These are phyloP conservation scores for Lasiurus cinereus DNA, from an alignment of 2,113 vertebrate species.

Conservation along the genomic window DNA sequence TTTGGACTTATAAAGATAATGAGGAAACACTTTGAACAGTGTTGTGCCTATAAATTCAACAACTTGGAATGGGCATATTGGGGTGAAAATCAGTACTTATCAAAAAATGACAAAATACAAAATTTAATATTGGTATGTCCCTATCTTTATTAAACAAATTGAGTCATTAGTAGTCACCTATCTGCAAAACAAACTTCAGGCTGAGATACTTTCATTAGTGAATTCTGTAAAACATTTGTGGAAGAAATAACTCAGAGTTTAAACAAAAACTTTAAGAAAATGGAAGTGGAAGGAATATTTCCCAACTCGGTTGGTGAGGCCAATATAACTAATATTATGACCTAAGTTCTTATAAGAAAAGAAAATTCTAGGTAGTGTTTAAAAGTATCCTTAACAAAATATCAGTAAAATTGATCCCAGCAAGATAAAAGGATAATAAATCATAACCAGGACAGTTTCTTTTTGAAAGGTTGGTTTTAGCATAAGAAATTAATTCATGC, in stretches of 20 bases:
- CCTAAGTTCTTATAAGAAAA: not conserved
- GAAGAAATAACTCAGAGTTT: not conserved
- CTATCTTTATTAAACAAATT: not conserved
- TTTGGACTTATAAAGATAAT: not conserved
- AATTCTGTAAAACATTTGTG: not conserved
- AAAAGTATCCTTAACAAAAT: not conserved
- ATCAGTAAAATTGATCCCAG: not conserved
- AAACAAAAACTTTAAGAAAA: conserved; percentile 26
- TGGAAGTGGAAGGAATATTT: not conserved
- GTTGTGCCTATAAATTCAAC: not conserved
- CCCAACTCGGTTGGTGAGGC: not conserved
- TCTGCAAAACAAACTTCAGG: not conserved
- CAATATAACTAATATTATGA: not conserved
- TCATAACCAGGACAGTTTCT: not conserved
- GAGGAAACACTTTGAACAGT: not conserved
- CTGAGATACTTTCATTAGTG: not conserved
- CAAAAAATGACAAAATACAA: not conserved
- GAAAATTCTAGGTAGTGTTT: not conserved
- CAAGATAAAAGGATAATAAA: not conserved
- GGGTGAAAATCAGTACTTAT: not conserved
- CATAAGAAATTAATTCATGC: not conserved
- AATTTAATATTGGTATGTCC: not conserved
- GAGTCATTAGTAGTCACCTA: not conserved
- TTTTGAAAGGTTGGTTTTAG: not conserved
- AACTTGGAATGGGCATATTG: not conserved